phyloP scores from a whole-genome alignment of 2,113 vertebrate species.

The Pteruthius melanotis region DNA sequence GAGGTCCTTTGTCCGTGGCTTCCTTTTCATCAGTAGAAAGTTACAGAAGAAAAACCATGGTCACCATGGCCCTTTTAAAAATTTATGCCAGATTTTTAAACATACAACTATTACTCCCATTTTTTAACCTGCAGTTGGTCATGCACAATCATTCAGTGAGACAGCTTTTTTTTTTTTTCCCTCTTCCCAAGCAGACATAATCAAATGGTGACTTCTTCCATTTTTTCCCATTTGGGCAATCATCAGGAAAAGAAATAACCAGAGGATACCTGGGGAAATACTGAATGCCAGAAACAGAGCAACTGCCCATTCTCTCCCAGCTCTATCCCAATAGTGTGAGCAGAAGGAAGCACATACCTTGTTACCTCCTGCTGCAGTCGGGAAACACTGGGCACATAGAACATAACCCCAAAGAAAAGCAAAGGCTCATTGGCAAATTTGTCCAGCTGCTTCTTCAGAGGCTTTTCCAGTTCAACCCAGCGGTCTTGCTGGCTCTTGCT shows the following conservation, averaged over 20 bases:
- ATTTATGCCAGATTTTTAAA: not conserved
- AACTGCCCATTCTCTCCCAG: not conserved
- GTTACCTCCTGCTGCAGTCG: constrained; percentile 91
- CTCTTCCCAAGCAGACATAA: not conserved
- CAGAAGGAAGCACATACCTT: constrained; percentile 74
- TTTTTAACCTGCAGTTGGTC: not conserved
- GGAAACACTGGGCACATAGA: constrained; percentile 92
- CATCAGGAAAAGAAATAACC: not conserved
- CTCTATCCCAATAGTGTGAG: not conserved
- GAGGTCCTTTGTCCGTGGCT: not conserved
- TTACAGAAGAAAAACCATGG: not conserved
- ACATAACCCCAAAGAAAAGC: constrained; percentile 97
- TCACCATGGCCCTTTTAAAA: not conserved
- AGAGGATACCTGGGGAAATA: not conserved
- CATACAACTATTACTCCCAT: not conserved
- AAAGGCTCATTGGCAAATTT: constrained; percentile 94
- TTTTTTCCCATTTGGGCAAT: not conserved
- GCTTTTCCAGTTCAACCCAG: constrained; percentile 98
- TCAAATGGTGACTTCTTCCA: not conserved
- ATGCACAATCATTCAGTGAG: not conserved
- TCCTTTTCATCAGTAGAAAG: not conserved
- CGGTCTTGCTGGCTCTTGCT: constrained; percentile 89
- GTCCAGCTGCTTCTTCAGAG: constrained; percentile 98
- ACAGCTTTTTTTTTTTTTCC: not conserved
- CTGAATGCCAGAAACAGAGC: not conserved